phyloP scores from a whole-genome alignment of 2,797 vertebrate genomes.

The Bryconaethiops microstoma region DNA sequence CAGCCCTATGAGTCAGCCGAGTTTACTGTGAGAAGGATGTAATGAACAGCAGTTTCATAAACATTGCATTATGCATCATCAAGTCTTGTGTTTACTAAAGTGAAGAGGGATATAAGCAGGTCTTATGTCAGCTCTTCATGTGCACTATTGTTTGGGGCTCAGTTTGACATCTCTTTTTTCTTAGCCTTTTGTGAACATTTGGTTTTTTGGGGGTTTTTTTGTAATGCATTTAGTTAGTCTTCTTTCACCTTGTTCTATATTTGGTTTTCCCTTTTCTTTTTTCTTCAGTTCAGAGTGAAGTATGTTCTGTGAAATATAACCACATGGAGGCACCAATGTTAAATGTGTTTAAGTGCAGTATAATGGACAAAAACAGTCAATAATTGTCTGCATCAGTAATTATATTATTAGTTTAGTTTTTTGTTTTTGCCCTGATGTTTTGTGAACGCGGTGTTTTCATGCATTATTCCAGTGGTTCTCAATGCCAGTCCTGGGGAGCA shows the following conservation, averaged over 20 bases:
- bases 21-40: slow-evolving; percentile 1
- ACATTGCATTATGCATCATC: neutral
- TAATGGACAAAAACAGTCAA: neutral
- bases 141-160: neutral
- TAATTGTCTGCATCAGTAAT: neutral
- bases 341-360: neutral
- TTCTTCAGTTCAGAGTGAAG: neutral
- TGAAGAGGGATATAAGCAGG: slow-evolving; percentile 71
- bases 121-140: slow-evolving; percentile 62
- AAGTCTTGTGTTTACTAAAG: slow-evolving; percentile 27
- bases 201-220: neutral
- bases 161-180: too few species aligned
- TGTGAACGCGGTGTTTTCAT: neutral
- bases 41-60: neutral
- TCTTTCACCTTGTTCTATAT: neutral
- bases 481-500: neutral
- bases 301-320: neutral
- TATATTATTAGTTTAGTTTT: neutral
- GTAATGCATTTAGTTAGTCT: neutral
- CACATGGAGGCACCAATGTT: neutral
- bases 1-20: neutral
- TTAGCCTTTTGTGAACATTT: neutral
- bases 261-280: neutral
- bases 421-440: neutral
- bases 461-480: neutral